Percentiles rank a stretch among this genome's conserved stretches.
These are phyloP conservation scores for Coracias cyanogaster DNA, from an alignment of 2,797 vertebrate genomes.

Conservation along the genomic window DNA sequence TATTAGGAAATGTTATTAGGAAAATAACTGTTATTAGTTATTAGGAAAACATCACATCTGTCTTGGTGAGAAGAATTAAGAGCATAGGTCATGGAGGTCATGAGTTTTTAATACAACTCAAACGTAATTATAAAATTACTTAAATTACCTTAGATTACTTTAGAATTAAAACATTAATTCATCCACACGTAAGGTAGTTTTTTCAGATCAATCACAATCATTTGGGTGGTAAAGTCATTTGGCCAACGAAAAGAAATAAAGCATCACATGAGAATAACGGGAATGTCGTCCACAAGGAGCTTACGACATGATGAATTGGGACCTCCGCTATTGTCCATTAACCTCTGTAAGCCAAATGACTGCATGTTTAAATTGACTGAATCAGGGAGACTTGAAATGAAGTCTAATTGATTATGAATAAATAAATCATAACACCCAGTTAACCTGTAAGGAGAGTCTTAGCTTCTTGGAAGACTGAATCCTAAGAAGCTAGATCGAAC, in stretches of 20 bases:
- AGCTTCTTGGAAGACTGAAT: background rate
- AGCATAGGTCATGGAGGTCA: background rate
- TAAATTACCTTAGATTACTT: background rate
- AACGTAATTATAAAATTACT: background rate
- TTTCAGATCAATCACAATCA: background rate
- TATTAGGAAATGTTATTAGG: background rate
- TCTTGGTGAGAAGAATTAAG: background rate
- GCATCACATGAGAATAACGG: rapidly evolving
- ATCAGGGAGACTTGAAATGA: background rate
- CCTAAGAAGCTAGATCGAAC: background rate
- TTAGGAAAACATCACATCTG: background rate
- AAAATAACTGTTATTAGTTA: background rate
- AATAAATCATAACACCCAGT: background rate
- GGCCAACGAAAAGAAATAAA: background rate
- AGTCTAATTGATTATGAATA: background rate
- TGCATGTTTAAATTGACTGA: background rate
- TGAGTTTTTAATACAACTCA: background rate
- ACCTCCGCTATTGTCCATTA: background rate
- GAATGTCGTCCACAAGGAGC: background rate
- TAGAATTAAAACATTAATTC: background rate
- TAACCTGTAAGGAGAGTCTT: background rate
- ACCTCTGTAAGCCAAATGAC: background rate
- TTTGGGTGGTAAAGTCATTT: background rate
- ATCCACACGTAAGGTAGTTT: background rate
- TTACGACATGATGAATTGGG: rapidly evolving